Conservation (phyloP, 2,797 vertebrate genomes). For the Tolypeutes matacus region DNA sequence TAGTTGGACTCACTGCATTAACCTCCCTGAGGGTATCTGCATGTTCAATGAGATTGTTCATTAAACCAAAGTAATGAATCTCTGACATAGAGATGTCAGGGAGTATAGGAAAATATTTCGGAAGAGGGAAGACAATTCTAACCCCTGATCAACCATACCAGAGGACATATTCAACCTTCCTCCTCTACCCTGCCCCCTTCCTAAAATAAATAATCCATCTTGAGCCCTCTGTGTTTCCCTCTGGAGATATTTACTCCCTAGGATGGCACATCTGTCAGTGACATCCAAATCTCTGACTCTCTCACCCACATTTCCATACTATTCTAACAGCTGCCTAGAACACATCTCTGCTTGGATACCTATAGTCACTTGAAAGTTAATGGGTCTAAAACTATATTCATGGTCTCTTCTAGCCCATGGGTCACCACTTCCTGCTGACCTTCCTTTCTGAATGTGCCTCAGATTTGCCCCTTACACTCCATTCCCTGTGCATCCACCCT, state of each 20-base stretch:
- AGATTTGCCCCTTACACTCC: not conserved
- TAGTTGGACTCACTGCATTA: slow-evolving; percentile 21
- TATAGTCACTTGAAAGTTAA: not conserved
- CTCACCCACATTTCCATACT: slow-evolving; percentile 1
- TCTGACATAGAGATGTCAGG: slow-evolving; percentile 63
- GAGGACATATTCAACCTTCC: slow-evolving; percentile 55
- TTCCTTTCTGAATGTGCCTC: slow-evolving; percentile 21
- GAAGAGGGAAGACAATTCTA: not conserved
- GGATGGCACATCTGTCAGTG: slow-evolving; percentile 43
- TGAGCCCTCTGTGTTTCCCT: not conserved
- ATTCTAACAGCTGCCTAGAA: not conserved
- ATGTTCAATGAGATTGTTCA: slow-evolving; percentile 69
- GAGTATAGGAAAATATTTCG: slow-evolving; percentile 35
- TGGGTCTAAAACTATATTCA: not conserved
- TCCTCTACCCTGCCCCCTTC: not conserved
- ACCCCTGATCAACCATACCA: slow-evolving; percentile 56
- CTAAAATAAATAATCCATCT: slow-evolving; percentile 69
- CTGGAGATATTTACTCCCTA: slow-evolving; percentile 32
- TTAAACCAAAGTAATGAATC: slow-evolving; percentile 68
- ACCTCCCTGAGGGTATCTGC: slow-evolving; percentile 49
- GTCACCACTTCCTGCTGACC: not conserved
- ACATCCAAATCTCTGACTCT: slow-evolving; percentile 35
- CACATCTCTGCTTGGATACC: not conserved
- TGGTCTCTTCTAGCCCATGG: not conserved
- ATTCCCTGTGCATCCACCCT: not conserved